Base-by-base conservation (phyloP, 37 sponge, comb jelly and placozoan genomes). In the Crambe crambe region DNA sequence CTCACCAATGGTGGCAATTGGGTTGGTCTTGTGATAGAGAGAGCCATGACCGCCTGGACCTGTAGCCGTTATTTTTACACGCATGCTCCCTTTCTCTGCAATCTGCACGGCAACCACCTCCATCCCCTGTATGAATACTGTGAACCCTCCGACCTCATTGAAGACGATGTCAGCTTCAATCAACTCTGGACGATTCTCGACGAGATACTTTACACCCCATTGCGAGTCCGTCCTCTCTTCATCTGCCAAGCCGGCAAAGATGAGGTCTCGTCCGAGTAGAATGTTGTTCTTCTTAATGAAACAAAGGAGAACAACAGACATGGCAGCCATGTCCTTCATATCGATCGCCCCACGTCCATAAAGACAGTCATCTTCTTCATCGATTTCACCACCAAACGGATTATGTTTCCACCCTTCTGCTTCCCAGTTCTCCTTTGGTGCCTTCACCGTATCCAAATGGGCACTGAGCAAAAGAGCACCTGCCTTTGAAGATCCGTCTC, bases 261-360 rank as follows among this genome's bases (percentile, higher is more conserved):
- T 72, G n/a, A 94, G 84, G 42, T 94, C 94, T 26, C 94, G 75
- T 0, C 78, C 41, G 2, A 94, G 81, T 37, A 30, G 36, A 17
- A 94, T 87, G 62, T 67, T 68, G 21, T 62, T 38, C 32, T 69
- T 78, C 57, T 86, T 83, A 0, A 94, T 35, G 63, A 90, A 94
- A 47, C 90, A 72, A 26, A 94, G 44, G 36, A 89, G 31, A 3
- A 78, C 59, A 51, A 86, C 84, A 8, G 84, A 87, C 85, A 83
- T 83, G 34, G 94, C 94, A 4, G 88, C 94, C 94, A 94, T 90
- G 68, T 94, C 64, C 37, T 94, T 94, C 94, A 94, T 94, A 54
- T 94, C 94, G 32, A 94, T 64, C 6, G 94, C 78, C 8, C 94
- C 94, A 22, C 94, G 70, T 25, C 94, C 94, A 69, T 94, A 94